phyloP scores from a whole-genome alignment of 2,113 vertebrate species.

The Conger conger region DNA sequence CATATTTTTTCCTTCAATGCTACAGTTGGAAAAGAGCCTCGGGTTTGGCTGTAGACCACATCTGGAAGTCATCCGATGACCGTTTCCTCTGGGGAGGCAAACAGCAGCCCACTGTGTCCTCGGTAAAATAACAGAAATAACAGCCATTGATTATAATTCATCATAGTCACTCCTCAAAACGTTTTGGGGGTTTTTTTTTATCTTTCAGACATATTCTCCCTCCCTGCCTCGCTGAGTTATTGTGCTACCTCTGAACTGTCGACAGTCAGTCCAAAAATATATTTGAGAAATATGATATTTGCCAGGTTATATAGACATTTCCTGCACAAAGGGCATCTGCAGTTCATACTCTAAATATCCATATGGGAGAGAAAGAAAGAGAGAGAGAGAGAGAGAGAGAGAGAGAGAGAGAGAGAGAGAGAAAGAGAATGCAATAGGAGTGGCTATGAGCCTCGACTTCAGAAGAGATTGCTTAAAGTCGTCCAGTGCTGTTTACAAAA shows the following conservation, averaged over 20 bases:
- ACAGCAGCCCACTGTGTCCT: neutral
- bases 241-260: neutral
- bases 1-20: neutral
- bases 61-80: slow-evolving; percentile 1
- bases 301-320: slow-evolving; percentile 1
- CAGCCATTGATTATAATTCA: neutral
- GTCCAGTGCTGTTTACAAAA: neutral
- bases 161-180: neutral
- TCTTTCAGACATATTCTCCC: neutral
- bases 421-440: neutral
- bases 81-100: neutral
- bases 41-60: neutral
- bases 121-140: neutral
- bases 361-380: neutral
- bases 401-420: too few species aligned
- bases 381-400: too few species aligned
- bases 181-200: neutral
- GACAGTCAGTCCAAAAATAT: neutral
- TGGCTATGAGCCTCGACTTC: neutral
- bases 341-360: neutral
- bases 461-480: neutral
- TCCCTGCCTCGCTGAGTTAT: neutral
- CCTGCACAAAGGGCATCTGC: neutral
- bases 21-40: neutral
- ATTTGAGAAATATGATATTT: neutral